A percentile compares a stretch with the other conserved stretches of the same genome.
These are phyloP conservation scores for Peromyscus attwateri DNA, from an alignment of 2,797 vertebrate species.

Conservation along the genomic window DNA sequence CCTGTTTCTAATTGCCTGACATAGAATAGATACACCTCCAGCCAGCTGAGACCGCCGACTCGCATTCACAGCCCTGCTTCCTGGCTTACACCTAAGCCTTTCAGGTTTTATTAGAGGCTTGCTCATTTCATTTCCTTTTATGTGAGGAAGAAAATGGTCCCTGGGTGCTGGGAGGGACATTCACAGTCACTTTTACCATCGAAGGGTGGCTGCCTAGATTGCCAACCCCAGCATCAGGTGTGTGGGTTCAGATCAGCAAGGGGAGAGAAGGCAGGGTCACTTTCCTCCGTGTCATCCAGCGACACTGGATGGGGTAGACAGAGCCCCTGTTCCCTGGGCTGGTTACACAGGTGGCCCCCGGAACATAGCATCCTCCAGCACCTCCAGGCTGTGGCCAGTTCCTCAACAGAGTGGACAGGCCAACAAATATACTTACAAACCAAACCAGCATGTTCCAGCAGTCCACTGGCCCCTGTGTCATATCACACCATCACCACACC, in stretches of 20 bases:
- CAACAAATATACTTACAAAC: neutral
- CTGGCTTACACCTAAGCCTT: constrained; percentile 87
- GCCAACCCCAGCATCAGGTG: constrained; percentile 1
- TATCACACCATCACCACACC: fast-evolving
- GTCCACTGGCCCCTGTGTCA: neutral
- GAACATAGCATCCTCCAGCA: neutral
- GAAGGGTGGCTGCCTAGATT: constrained; percentile 60
- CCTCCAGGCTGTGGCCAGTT: neutral
- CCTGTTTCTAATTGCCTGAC: constrained; percentile 88
- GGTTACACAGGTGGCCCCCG: neutral
- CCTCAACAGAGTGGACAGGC: neutral
- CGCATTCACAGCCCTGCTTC: constrained; percentile 85
- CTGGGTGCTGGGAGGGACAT: constrained; percentile 69
- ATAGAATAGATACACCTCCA: constrained; percentile 91
- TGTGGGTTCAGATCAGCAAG: neutral
- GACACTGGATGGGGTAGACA: neutral
- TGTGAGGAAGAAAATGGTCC: constrained; percentile 77
- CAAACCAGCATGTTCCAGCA: neutral
- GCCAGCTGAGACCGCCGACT: constrained; percentile 93
- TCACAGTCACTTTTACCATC: constrained; percentile 82
- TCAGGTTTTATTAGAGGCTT: constrained; percentile 89
- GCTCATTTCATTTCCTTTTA: constrained; percentile 86
- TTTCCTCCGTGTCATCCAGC: neutral
- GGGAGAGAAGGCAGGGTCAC: neutral
- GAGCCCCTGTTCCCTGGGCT: neutral